Evolutionary conservation across 2,797 vertebrate genomes (phyloP).

Genomic region (Sebastes matsubarae): DNA sequence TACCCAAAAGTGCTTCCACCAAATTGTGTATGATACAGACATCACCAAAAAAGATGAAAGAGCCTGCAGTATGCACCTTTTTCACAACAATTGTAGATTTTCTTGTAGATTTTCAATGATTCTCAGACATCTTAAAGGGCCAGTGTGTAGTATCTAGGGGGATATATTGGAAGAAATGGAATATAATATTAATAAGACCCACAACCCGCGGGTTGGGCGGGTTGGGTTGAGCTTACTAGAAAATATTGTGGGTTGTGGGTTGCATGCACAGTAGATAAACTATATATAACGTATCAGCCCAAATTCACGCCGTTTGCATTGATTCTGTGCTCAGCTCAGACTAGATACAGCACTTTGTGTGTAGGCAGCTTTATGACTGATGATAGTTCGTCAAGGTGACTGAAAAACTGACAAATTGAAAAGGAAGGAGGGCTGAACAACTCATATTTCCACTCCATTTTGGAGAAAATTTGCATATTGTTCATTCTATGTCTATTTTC

Average conservation of each 20-base stretch:
- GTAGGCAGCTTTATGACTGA: slow-evolving; percentile 21
- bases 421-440: background rate
- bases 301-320: background rate
- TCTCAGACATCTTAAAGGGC: background rate
- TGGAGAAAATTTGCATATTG: background rate
- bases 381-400: slow-evolving; percentile 42
- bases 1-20: background rate
- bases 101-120: background rate
- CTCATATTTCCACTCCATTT: slow-evolving; percentile 13
- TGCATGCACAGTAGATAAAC: background rate
- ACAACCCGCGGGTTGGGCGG: no score
- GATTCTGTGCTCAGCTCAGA: slow-evolving; percentile 2
- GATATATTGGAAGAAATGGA: background rate
- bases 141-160: background rate
- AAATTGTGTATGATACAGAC: background rate
- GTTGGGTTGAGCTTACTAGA: no score
- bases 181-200: background rate
- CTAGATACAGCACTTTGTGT: background rate
- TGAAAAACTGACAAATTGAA: slow-evolving; percentile 35
- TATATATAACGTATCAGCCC: background rate
- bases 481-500: background rate
- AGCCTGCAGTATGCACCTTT: background rate
- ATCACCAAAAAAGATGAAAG: background rate
- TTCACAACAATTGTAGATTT: background rate
- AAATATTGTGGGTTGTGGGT: no score